Evolutionary conservation across 2,888 invertebrate genomes (phyloP).

Genomic region (Drosophila infuscata): DNA sequence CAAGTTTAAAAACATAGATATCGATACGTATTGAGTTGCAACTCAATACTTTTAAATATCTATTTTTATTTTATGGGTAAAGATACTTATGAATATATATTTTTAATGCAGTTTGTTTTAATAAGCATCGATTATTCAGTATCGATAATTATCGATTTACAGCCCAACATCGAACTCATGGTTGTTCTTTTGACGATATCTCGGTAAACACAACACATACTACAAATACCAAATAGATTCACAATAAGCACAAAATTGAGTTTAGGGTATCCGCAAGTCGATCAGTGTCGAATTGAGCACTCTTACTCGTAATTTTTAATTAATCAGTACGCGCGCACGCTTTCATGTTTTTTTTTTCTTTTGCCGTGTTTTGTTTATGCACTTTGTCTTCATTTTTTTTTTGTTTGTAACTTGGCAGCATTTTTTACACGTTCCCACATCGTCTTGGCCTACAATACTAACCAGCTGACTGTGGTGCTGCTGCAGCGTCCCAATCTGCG

Average conservation of each 20-base stretch:
- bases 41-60: not conserved
- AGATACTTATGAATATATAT: not conserved
- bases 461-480: conserved; percentile 89
- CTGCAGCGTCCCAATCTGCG: conserved; percentile 87
- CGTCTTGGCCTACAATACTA: conserved; percentile 89
- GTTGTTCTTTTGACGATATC: not conserved
- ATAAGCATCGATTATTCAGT: not conserved
- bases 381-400: conserved; percentile 56
- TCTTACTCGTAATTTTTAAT: conserved; percentile 76
- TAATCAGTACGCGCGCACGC: conserved; percentile 69
- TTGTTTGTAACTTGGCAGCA: conserved; percentile 85
- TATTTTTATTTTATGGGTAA: not conserved
- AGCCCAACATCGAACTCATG: not conserved
- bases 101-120: not conserved
- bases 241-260: not conserved
- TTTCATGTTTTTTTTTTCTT: conserved; percentile 56
- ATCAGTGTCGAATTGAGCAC: not conserved
- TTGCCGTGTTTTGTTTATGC: conserved; percentile 63
- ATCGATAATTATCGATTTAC: not conserved
- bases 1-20: not conserved
- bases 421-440: conserved; percentile 89
- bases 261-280: conserved; percentile 4
- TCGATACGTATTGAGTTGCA: not conserved
- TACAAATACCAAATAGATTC: not conserved
- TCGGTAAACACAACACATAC: not conserved